Evolutionary conservation across 2,113 vertebrate species (phyloP), one percentile per base, ranked within the genome.

Genomic region (Atlantisia rogersi): DNA sequence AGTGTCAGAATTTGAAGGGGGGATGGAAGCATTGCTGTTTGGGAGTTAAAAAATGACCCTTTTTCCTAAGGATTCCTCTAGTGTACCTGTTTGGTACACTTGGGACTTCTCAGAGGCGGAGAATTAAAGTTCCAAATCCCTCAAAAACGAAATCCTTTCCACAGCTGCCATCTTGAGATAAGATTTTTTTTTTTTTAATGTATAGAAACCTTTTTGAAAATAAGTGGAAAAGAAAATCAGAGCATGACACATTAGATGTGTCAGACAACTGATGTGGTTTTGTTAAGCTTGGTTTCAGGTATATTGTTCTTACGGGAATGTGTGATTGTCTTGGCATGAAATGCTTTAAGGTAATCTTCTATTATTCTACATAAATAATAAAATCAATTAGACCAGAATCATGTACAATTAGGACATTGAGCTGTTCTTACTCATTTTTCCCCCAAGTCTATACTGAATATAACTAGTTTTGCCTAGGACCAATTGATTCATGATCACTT

Each of bases 41-140:
- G 24, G 25, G 7, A 5, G 10, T 8, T 2, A 4, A 5, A 28
- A 20, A n/a, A 32, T 10, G 2, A 4, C 1, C 8, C 46, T 46
- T 35, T 80, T 67, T 42, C 4, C 24, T 20, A 48, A 55, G 32
- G 9, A 28, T 82, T 87, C 28, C 19, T 71, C 22, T 64, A 25
- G 9, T 35, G n/a, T 62, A 35, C 63, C 32, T 4, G 0, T 10
- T 11, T 28, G 15, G 6, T 48, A 58, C 6, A 12, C 37, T 74
- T 75, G 4, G 12, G n/a, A 11, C 3, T 48, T 81, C 31, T 87
- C n/a, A 39, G 69, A 79, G 31, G 31, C 40, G 14, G 24, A 76
- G 62, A 32, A n/a, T 69, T 84, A 3, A 84, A 75, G 22, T 58
- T 11, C 12, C 5, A 37, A 6, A 60, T 76, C 18, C 24, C 10